Conservation (phyloP, 2,888 invertebrate genomes). For the Brassicogethes aeneus region DNA sequence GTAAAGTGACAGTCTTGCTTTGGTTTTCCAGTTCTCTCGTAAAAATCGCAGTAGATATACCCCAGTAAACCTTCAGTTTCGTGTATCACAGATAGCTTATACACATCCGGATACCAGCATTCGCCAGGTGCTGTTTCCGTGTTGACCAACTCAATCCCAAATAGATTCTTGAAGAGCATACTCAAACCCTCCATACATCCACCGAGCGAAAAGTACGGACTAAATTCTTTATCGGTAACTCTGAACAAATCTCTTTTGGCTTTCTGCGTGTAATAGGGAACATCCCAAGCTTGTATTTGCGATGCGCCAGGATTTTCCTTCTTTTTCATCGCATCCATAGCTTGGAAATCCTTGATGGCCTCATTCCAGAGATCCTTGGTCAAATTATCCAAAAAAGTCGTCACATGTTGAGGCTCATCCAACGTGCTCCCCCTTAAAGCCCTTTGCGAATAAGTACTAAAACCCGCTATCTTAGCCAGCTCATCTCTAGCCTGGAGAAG, state of each 20-base stretch:
- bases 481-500: conserved; percentile 67
- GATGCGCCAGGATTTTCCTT: conserved; percentile 21
- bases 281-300: conserved; percentile 69
- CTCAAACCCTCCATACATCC: conserved; percentile 97
- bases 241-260: conserved; percentile 63
- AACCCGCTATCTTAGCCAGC: conserved; percentile 83
- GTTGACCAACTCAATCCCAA: conserved; percentile 68
- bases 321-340: conserved; percentile 69
- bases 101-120: conserved; percentile 61
- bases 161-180: conserved; percentile 72
- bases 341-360: conserved; percentile 65
- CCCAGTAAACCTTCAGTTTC: conserved; percentile 76
- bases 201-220: conserved; percentile 85
- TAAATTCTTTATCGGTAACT: conserved; percentile 62
- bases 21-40: conserved; percentile 82
- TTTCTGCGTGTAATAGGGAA: conserved; percentile 72
- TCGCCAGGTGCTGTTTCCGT: conserved; percentile 70
- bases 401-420: conserved; percentile 70
- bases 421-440: conserved; percentile 83
- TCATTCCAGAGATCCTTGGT: conserved; percentile 59
- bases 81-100: conserved; percentile 86
- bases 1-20: conserved; percentile 99
- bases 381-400: conserved; percentile 69
- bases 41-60: conserved; percentile 95
- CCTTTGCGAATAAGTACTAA: conserved; percentile 79